phyloP scores from a whole-genome alignment of 2,888 invertebrate species.

The Coenonympha glycerion region DNA sequence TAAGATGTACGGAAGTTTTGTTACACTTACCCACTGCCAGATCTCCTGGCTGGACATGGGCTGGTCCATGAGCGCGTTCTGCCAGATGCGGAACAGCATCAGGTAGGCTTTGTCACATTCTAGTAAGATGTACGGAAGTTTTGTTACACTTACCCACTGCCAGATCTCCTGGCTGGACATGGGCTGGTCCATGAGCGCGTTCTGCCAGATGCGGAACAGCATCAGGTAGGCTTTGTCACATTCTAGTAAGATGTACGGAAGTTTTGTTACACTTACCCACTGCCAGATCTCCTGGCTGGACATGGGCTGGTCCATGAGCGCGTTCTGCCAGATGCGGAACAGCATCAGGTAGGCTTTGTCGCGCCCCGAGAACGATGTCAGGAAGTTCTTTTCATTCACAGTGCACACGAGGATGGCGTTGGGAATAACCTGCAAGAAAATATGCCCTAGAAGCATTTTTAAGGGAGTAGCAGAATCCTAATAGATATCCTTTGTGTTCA shows the following conservation, averaged over 20 bases:
- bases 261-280: constrained; percentile 88
- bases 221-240: constrained; percentile 96
- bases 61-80: constrained; percentile 94
- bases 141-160: constrained; percentile 90
- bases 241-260: constrained; percentile 95
- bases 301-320: constrained; percentile 92
- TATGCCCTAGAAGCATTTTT: not conserved
- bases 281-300: constrained; percentile 89
- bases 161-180: constrained; percentile 89
- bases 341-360: constrained; percentile 97
- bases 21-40: constrained; percentile 91
- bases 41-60: constrained; percentile 87
- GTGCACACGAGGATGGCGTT: constrained; percentile 94
- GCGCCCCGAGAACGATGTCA: constrained; percentile 94
- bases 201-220: constrained; percentile 97
- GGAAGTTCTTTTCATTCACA: constrained; percentile 89
- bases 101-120: constrained; percentile 95
- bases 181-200: constrained; percentile 92
- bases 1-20: constrained; percentile 97
- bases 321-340: constrained; percentile 97
- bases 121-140: constrained; percentile 95
- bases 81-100: constrained; percentile 97
- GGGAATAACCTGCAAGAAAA: constrained; percentile 86
- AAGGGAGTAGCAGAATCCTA: no score
- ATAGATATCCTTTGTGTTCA: no score